Conservation (phyloP, 2,113 vertebrate species). For the Cercocebus atys region DNA sequence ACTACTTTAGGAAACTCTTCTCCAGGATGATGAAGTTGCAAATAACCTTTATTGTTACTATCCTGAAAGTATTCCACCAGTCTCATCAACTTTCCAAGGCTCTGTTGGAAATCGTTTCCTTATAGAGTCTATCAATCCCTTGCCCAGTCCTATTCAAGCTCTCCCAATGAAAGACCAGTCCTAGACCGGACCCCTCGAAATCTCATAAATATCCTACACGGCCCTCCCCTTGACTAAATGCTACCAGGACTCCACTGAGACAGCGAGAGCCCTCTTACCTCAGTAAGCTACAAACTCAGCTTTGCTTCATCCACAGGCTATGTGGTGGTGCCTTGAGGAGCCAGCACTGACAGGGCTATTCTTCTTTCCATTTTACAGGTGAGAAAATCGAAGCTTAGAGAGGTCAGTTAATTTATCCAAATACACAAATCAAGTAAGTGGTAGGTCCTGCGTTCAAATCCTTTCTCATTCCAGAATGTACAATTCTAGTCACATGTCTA, state of each 20-base stretch:
- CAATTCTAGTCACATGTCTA: neutral
- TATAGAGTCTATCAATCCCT: neutral
- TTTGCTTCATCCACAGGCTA: neutral
- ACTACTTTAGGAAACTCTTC: neutral
- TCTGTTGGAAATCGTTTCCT: neutral
- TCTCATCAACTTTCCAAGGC: neutral
- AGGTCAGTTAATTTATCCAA: neutral
- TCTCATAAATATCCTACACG: neutral
- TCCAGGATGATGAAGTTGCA: neutral
- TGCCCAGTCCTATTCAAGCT: neutral
- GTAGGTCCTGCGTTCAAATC: neutral
- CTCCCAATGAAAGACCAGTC: neutral
- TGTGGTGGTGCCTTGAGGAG: neutral
- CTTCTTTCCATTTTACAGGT: neutral
- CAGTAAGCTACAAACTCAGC: neutral
- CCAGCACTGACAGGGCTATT: neutral
- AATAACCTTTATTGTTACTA: neutral
- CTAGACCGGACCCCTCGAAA: neutral
- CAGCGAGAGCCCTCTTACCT: neutral
- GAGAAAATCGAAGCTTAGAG: neutral
- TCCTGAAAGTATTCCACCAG: neutral
- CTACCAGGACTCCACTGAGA: neutral
- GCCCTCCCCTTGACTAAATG: neutral
- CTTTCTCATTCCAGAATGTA: neutral
- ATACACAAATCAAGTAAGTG: neutral